Percentiles rank a stretch among this genome's conserved stretches.
These are phyloP conservation scores for Helleia helle DNA, from an alignment of 2,888 invertebrate species.

Conservation along the genomic window DNA sequence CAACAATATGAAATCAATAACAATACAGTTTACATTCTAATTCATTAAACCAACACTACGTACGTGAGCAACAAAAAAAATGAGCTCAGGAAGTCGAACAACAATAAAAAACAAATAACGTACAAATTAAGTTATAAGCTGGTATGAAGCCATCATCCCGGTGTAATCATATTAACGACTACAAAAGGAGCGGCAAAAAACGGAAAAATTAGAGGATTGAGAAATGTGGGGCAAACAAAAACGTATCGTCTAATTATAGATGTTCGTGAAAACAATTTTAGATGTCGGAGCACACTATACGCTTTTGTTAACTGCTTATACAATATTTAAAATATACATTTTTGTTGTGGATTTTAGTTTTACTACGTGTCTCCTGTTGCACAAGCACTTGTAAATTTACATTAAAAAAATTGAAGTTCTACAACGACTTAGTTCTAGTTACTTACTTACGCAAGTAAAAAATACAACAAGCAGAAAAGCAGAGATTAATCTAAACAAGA, in stretches of 20 bases:
- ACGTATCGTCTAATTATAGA: slow-evolving; percentile 73
- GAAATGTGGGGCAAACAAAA: slow-evolving; percentile 75
- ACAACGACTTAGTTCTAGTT: too few relatives aligned
- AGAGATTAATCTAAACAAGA: too few relatives aligned
- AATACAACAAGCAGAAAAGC: too few relatives aligned
- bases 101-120: slow-evolving; percentile 71
- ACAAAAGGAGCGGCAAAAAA: slow-evolving; percentile 72
- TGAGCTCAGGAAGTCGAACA: slow-evolving; percentile 68
- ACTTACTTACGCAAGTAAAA: too few relatives aligned
- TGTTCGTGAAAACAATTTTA: slow-evolving; percentile 72
- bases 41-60: slow-evolving; percentile 61
- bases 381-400: too few relatives aligned
- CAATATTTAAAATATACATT: too few relatives aligned
- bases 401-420: too few relatives aligned
- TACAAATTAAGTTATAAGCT: slow-evolving; percentile 74
- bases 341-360: too few relatives aligned
- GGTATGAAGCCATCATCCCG: slow-evolving; percentile 74
- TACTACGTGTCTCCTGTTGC: too few relatives aligned
- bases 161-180: slow-evolving; percentile 75
- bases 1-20: too few relatives aligned
- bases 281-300: slow-evolving; percentile 54
- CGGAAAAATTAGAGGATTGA: slow-evolving; percentile 72
- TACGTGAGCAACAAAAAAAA: slow-evolving; percentile 62
- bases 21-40: too few relatives aligned
- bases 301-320: slow-evolving; percentile 27